Conservation (phyloP, 2,888 invertebrate genomes). For the Entomobrya multifasciata region DNA sequence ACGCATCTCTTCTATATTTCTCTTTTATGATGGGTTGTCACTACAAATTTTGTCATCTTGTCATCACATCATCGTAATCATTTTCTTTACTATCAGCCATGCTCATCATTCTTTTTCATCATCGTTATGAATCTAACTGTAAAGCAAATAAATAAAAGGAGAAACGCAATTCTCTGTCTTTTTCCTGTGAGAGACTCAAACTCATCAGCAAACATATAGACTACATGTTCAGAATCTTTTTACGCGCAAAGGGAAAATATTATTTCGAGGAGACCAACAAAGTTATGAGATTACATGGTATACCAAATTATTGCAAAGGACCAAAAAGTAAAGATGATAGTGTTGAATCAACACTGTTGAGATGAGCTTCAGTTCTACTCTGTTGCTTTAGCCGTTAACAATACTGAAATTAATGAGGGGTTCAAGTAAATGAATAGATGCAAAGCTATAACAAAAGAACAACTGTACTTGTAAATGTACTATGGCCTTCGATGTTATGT, state of each 20-base stretch:
- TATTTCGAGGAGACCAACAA: conserved; percentile 27
- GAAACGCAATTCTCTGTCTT: neutral
- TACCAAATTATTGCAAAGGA: too few relatives aligned
- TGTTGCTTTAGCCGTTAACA: conserved; percentile 26
- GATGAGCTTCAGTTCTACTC: neutral
- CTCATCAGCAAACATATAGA: too few relatives aligned
- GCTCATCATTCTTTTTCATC: neutral
- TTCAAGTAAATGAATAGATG: neutral
- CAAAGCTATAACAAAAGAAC: conserved; percentile 9
- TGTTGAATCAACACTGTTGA: too few relatives aligned
- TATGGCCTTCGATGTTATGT: neutral
- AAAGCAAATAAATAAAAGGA: neutral
- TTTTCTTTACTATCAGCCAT: neutral
- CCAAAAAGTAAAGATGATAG: neutral
- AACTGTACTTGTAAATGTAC: neutral
- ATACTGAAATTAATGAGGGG: too few relatives aligned
- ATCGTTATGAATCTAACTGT: too few relatives aligned
- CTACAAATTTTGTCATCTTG: conserved; percentile 10
- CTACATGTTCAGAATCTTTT: conserved; percentile 7
- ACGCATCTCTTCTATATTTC: too few relatives aligned
- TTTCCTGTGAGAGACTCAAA: too few relatives aligned
- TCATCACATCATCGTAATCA: conserved; percentile 28
- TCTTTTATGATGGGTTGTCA: neutral
- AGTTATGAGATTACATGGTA: neutral
- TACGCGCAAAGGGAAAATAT: conserved; percentile 61